These are phyloP conservation scores for Pygoscelis antarcticus DNA, from an alignment of 2,113 vertebrate genomes.

Conservation along the genomic window DNA sequence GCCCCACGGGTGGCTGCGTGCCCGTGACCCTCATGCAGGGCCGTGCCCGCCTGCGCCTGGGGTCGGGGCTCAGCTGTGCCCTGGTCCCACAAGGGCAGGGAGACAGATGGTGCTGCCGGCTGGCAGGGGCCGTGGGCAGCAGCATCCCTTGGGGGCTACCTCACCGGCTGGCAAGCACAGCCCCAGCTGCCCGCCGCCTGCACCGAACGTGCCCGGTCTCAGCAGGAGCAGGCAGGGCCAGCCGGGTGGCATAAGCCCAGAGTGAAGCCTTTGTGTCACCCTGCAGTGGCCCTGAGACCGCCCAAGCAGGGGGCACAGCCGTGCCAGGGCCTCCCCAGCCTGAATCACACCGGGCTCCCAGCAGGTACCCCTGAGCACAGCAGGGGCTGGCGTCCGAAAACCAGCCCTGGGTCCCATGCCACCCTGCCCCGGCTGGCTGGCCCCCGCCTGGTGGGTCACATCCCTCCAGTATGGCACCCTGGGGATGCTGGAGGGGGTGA, in stretches of 20 bases:
- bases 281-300: not conserved
- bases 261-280: not conserved
- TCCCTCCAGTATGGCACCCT: not conserved
- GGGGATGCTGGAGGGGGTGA: not conserved
- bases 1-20: not conserved
- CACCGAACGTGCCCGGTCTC: not conserved
- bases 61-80: not conserved
- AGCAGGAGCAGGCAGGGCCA: not conserved
- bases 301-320: not conserved
- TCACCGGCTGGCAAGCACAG: not conserved
- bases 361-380: rapidly evolving
- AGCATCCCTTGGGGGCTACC: not conserved
- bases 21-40: not conserved
- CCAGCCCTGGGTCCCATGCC: not conserved
- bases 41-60: not conserved
- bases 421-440: rapidly evolving
- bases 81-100: not conserved
- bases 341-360: not conserved
- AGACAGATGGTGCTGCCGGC: not conserved
- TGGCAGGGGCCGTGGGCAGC: not conserved
- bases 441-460: not conserved
- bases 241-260: not conserved
- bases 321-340: not conserved
- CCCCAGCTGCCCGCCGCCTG: not conserved
- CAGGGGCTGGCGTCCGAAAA: rapidly evolving